A percentile compares a stretch with the other conserved stretches of the same genome.
Evolutionary conservation across 2,113 vertebrate species (phyloP).

Genomic region (Oncorhynchus clarkii): DNA sequence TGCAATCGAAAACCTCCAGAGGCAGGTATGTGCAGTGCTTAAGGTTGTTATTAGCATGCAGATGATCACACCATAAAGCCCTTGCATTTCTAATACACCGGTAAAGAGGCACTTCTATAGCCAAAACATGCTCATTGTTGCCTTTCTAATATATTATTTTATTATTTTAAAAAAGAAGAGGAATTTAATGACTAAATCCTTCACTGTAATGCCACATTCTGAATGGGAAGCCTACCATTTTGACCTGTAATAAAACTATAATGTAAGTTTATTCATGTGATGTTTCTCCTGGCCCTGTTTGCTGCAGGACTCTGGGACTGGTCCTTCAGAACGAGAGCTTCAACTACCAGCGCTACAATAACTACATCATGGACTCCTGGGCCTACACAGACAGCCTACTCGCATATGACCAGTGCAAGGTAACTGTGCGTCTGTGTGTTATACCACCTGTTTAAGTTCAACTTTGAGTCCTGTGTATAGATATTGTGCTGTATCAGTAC

Average conservation of each 20-base stretch:
- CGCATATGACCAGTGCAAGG: constrained; percentile 87
- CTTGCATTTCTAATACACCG: neutral
- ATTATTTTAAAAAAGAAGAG: too few species aligned
- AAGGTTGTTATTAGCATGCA: constrained; percentile 8
- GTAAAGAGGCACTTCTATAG: neutral
- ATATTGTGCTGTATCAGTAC: too few species aligned
- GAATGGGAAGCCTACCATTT: too few species aligned
- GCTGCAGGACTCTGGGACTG: constrained; percentile 83
- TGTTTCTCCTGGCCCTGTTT: constrained; percentile 2
- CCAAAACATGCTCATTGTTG: too few species aligned
- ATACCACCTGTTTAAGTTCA: neutral
- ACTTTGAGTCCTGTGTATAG: too few species aligned
- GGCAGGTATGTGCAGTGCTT: constrained; percentile 59
- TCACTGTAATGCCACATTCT: too few species aligned
- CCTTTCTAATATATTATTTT: too few species aligned
- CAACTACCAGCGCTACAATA: constrained; percentile 81
- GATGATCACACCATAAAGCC: neutral
- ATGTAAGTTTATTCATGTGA: neutral
- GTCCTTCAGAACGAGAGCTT: constrained; percentile 90
- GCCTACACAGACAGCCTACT: constrained; percentile 80
- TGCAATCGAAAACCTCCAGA: constrained; percentile 68
- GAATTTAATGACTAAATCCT: too few species aligned
- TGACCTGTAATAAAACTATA: neutral
- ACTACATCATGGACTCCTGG: constrained; percentile 87
- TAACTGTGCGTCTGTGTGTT: constrained; percentile 28